Base-by-base conservation (phyloP, 2,797 vertebrate genomes). In the Podarcis siculus region DNA sequence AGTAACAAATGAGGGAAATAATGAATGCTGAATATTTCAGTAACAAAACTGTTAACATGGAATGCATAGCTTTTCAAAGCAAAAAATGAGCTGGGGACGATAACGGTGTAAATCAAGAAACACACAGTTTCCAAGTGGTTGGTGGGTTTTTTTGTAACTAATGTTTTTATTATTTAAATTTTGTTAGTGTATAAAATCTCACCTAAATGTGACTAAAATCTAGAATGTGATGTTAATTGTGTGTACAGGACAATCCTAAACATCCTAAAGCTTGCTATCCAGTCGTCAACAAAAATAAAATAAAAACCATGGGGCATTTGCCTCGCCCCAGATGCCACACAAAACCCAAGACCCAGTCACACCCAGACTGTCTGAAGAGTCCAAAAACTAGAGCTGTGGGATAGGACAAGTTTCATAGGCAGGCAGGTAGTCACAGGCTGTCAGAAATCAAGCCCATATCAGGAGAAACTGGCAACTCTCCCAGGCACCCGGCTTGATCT, bases 1-100 rank as follows among this genome's bases (percentile, higher is more conserved):
- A 86, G 77, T 27, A 79, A 79, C 39, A 69, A 78, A 67, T 35
- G 39, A 35, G 77, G 39, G 45, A 71, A 79, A 86, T 71, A 49
- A 85, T 69, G 85, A 79, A 82, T 86, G 84, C 61, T 78, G 84
- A 67, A 49, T 86, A 79, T 86, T 86, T 49, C 23, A 86, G 13
- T 69, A 67, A 78, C 10, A 67, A 49, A 35, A 45, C 42, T 45
- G 27, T 86, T 64, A 86, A 86, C 49, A 69, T 69, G 64, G 75
- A 79, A 49, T 69, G 64, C 42, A 79, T 55, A 69, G 64, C 42
- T 79, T 55, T 67, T 86, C 55, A 69, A 79, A 79, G 15, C 15
- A 9, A 66, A 61, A 76, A 73, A 75, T 39, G 8, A 7, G 35
- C 23, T 30, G 42, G 69, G 76, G 69, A 78, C 19, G 79, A 30